phyloP scores from a whole-genome alignment of 2,113 vertebrate species.

The Rhodinocichla rosea region DNA sequence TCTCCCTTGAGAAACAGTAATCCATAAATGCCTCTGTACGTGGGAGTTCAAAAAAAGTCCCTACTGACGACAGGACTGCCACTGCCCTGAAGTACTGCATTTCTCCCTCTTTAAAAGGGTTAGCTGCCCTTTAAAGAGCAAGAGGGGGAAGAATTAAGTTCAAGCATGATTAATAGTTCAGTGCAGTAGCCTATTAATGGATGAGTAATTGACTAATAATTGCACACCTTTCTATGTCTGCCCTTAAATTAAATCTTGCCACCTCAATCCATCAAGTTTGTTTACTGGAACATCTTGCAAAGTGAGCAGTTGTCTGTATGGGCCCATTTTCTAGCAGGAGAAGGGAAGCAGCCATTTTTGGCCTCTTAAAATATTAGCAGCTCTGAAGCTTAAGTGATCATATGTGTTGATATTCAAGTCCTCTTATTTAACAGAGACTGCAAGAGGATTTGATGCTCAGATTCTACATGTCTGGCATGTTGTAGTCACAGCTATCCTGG shows the following conservation, averaged over 20 bases:
- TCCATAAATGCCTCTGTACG: neutral
- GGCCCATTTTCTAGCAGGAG: neutral
- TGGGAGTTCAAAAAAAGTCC: neutral
- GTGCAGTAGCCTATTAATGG: neutral
- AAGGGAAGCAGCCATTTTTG: neutral
- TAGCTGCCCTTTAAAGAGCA: neutral
- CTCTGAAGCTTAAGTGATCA: neutral
- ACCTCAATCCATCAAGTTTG: neutral
- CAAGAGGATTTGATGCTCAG: neutral
- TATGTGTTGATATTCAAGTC: neutral
- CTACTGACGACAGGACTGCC: neutral
- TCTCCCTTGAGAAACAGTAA: neutral
- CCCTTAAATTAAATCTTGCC: neutral
- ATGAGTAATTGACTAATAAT: conserved; percentile 10
- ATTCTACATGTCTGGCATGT: neutral
- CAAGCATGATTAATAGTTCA: neutral
- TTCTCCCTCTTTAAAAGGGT: neutral
- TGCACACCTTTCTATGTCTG: neutral
- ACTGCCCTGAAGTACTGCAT: neutral
- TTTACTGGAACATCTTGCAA: neutral
- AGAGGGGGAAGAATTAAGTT: neutral
- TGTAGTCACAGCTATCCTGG: neutral
- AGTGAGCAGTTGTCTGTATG: neutral
- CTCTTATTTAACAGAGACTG: neutral
- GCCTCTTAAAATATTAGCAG: neutral